A percentile compares a stretch with the other conserved stretches of the same genome.
These are phyloP conservation scores for Galerucella pusilla DNA, from an alignment of 2,888 invertebrate genomes.

Conservation along the genomic window DNA sequence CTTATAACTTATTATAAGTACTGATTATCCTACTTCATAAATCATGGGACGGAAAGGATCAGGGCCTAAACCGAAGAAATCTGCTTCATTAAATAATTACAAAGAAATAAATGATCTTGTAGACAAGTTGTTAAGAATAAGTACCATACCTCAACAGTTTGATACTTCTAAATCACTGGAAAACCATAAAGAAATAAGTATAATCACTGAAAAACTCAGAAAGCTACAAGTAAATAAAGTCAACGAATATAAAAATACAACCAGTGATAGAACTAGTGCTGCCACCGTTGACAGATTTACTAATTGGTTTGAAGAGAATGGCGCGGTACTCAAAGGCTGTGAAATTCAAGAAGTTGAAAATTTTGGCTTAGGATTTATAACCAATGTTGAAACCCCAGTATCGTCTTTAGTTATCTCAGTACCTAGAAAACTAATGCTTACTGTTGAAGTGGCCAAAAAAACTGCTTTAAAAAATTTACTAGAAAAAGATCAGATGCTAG, in stretches of 20 bases:
- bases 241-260: conserved; percentile 50
- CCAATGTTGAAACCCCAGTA: conserved; percentile 75
- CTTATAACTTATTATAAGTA: too few species aligned
- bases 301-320: conserved; percentile 81
- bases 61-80: conserved; percentile 42
- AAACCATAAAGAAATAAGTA: conserved; percentile 76
- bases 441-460: conserved; percentile 75
- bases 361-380: conserved; percentile 83
- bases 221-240: conserved; percentile 71
- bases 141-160: conserved; percentile 63
- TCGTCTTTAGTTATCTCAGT: conserved; percentile 83
- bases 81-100: conserved; percentile 39
- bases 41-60: conserved; percentile 48
- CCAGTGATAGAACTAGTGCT: conserved; percentile 63
- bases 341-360: conserved; percentile 79
- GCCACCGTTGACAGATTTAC: conserved; percentile 75
- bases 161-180: conserved; percentile 73
- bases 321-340: conserved; percentile 77
- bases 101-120: conserved; percentile 56
- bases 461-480: conserved; percentile 73
- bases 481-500: conserved; percentile 80
- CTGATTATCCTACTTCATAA: not conserved
- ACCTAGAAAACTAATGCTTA: conserved; percentile 86
- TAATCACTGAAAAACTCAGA: conserved; percentile 74
- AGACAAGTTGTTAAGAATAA: conserved; percentile 70